phyloP scores from a whole-genome alignment of 2,113 vertebrate genomes.

The Notechis scutatus region DNA sequence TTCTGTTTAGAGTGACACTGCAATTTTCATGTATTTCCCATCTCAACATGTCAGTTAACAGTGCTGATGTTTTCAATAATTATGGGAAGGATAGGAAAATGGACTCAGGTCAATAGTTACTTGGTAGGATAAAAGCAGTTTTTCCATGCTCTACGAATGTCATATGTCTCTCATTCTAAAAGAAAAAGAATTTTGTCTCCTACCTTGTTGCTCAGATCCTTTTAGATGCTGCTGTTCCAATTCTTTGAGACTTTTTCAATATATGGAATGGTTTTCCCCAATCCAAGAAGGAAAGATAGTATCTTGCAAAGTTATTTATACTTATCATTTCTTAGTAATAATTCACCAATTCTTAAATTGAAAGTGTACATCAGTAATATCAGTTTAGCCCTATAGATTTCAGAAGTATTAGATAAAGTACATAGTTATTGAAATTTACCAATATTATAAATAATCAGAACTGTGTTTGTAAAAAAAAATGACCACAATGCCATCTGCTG shows the following conservation, averaged over 20 bases:
- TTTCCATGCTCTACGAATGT: not conserved
- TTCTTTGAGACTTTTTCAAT: not conserved
- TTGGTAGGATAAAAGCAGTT: no score
- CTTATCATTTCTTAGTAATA: not conserved
- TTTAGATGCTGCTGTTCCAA: not conserved
- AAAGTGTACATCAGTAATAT: not conserved
- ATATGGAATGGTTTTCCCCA: not conserved
- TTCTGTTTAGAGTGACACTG: not conserved
- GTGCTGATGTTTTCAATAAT: not conserved
- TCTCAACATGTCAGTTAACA: not conserved
- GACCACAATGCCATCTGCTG: slow-evolving; percentile 49
- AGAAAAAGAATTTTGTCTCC: not conserved
- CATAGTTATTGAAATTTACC: not conserved
- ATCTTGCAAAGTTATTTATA: not conserved
- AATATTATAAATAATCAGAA: not conserved
- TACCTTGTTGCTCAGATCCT: not conserved
- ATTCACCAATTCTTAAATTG: not conserved
- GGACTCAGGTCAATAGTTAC: not conserved
- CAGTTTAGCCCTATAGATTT: not conserved
- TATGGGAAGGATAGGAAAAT: not conserved
- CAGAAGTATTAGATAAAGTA: not conserved
- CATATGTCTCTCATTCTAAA: not conserved
- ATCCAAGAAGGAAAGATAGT: not conserved
- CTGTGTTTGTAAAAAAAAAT: not conserved
- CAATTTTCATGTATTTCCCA: not conserved